Evolutionary conservation across 2,888 invertebrate genomes (phyloP), one percentile per base, ranked within the genome.

Genomic region (Galerucella pusilla): DNA sequence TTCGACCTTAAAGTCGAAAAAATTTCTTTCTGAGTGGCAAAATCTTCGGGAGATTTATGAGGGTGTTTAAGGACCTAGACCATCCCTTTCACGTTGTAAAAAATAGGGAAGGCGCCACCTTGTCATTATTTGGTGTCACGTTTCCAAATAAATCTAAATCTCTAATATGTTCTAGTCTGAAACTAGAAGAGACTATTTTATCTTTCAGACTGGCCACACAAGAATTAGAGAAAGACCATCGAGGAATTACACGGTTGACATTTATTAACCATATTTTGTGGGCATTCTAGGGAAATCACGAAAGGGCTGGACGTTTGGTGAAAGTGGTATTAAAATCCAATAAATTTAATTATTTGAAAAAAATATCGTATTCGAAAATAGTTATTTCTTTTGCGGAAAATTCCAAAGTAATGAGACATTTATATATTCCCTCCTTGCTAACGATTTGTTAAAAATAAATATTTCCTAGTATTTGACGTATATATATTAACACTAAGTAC

Each of bases 51-150:
- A 78, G 75, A 78, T 78, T 78, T 78, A 78, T 78, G 73, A 60
- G 67, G 72, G 77, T 74, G 75, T 65, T 71, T 74, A 69, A 65
- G 71, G 70, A 72, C 59, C 65, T 57, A 72, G 63, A 74, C 75
- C 77, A 77, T 75, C 73, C 71, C 77, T 77, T 77, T 75, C 49
- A 67, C 70, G 35, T 77, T 75, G 75, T 76, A 77, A 80, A 81
- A 83, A 81, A 80, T 78, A 78, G 80, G 46, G 20, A 59, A 71
- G 82, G 82, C 82, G 82, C 82, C 82, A 82, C 80, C 68, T 74
- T 45, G 49, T 61, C 74, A 77, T 75, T 71, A 76, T 72, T 77
- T 75, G 76, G 81, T 79, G 76, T 82, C 80, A 77, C 69, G 77
- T 82, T 82, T 79, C 81, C 71, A 78, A 80, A 77, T 75, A 76